Evolutionary conservation across 1,140 invertebrate genomes (phyloP).

Genomic region (Cardiocondyla obscurior): DNA sequence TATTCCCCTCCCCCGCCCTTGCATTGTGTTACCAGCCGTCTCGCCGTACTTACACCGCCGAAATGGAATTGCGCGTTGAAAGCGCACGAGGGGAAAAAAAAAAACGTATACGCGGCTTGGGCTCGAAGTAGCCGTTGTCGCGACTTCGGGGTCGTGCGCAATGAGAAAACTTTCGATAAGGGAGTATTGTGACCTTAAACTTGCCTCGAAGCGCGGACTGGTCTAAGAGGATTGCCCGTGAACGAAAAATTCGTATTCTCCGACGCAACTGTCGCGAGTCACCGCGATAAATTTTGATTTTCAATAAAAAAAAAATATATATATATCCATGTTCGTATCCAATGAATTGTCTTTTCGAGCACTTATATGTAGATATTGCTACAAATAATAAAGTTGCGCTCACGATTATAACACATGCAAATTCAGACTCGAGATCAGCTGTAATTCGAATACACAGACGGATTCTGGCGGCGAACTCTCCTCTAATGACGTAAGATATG

Average conservation of each 20-base stretch:
- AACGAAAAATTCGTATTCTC: background rate
- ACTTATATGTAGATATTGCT: background rate
- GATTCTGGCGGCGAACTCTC: background rate
- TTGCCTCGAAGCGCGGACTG: background rate
- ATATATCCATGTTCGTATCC: too few relatives aligned
- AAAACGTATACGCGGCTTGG: background rate
- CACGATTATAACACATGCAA: background rate
- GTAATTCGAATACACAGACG: background rate
- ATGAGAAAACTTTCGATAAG: constrained; percentile 36
- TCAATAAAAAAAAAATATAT: background rate
- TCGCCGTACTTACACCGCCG: constrained; percentile 17
- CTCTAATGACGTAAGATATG: constrained; percentile 51
- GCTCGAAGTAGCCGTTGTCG: constrained; percentile 20
- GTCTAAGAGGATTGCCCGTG: background rate
- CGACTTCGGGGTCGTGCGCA: constrained; percentile 7
- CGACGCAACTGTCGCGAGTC: background rate
- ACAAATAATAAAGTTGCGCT: too few relatives aligned
- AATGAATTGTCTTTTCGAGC: background rate
- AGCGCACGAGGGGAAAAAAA: background rate
- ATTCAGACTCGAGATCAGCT: background rate
- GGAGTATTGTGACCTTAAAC: constrained; percentile 41
- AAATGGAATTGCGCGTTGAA: constrained; percentile 23
- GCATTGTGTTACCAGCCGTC: constrained; percentile 60
- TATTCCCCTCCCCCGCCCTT: constrained; percentile 58
- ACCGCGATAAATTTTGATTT: constrained; percentile 1